Evolutionary conservation across 2,888 invertebrate genomes (phyloP), one percentile per base, ranked within the genome.

Genomic region (Tridacna crocea): DNA sequence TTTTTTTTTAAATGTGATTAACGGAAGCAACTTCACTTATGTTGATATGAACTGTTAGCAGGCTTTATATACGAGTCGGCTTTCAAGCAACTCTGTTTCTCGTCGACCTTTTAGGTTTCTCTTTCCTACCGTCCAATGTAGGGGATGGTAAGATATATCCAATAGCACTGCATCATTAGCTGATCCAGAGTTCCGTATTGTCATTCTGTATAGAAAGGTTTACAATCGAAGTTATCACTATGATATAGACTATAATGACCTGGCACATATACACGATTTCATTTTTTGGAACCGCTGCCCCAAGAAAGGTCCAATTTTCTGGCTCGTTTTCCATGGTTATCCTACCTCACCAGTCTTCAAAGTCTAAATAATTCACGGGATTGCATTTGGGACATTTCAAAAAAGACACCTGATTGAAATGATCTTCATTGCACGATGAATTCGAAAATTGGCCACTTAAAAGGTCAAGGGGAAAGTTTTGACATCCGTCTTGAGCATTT

Each of bases 211-310:
- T n/a, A 27, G 84, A 77, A 48, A 82, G 19, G 51, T 78, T 82
- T 27, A 75, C 74, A 15, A 80, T 78, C 10, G 82, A 80, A 24
- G 82, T 80, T 17, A 84, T 61, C 26, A 84, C 73, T 58, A 79
- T 79, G 47, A 70, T 36, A 51, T 75, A 79, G 0, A 79, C 79
- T 19, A 79, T 75, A n/a, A 75, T 51, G 74, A 84, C 76, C 27
- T 84, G 79, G 77, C 79, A 79, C 51, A 84, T 79, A 60, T 78
- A 84, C 15, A 84, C 77, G 24, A 84, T 79, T 74, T 84, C 84
- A 27, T 74, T 75, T 63, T 81, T 75, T 26, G 79, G 80, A 46
- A 79, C 36, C 27, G 22, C 36, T 15, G 73, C 74, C 22, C 84
- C 79, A 51, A 81, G 58, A 17, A 81, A 47, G 51, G 63, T 72